phyloP scores from a whole-genome alignment of 2,888 invertebrate species.

The Galeruca laticollis region DNA sequence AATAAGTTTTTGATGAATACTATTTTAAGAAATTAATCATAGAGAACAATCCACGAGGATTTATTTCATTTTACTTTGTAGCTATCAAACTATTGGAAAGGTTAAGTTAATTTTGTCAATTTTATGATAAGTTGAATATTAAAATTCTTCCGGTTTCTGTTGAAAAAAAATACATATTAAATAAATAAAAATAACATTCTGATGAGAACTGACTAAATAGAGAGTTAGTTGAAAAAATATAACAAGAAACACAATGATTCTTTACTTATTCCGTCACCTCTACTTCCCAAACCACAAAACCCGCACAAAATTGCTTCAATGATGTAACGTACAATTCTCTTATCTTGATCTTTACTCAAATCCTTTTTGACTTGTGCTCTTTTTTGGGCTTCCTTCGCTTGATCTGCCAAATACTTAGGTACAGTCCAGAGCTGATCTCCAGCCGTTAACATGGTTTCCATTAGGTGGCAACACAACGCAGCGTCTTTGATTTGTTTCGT shows the following conservation, averaged over 20 bases:
- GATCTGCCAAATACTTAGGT: slow-evolving; percentile 77
- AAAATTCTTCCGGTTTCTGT: too few relatives aligned
- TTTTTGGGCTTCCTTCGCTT: slow-evolving; percentile 69
- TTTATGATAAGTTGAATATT: too few relatives aligned
- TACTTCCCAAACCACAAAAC: slow-evolving; percentile 53
- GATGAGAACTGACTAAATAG: background rate
- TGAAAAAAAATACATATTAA: too few relatives aligned
- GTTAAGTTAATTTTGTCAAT: too few relatives aligned
- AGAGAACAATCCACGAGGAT: too few relatives aligned
- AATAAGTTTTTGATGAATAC: too few relatives aligned
- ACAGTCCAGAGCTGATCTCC: slow-evolving; percentile 85
- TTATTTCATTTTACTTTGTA: too few relatives aligned
- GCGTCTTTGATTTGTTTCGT: slow-evolving; percentile 82
- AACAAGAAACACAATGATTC: slow-evolving; percentile 22
- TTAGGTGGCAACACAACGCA: slow-evolving; percentile 87
- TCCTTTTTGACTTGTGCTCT: slow-evolving; percentile 61
- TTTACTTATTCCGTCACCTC: slow-evolving; percentile 51
- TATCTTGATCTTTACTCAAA: slow-evolving; percentile 58
- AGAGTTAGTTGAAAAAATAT: slow-evolving; percentile 3
- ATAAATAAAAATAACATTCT: too few relatives aligned
- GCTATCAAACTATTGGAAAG: too few relatives aligned
- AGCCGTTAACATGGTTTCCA: slow-evolving; percentile 84
- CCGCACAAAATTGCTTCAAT: slow-evolving; percentile 53
- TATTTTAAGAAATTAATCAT: too few relatives aligned
- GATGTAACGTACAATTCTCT: slow-evolving; percentile 61